These are phyloP conservation scores for Spilogale gracilis DNA, from an alignment of 2,113 vertebrate genomes.

Conservation along the genomic window DNA sequence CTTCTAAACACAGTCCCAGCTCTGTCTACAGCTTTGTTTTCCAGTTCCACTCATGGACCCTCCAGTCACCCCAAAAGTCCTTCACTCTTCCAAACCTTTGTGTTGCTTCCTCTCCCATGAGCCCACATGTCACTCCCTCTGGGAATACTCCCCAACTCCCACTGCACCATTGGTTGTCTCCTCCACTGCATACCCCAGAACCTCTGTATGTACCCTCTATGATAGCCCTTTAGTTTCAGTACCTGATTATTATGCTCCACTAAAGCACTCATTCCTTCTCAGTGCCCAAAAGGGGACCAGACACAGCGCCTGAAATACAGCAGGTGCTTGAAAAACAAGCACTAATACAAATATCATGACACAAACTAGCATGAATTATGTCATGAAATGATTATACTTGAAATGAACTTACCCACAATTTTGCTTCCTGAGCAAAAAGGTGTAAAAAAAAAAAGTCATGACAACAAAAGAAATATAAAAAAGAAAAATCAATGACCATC, in stretches of 20 bases:
- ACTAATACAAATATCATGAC: neutral
- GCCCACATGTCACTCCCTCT: no score
- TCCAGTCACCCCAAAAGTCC: neutral
- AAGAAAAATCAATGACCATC: neutral
- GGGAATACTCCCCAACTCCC: neutral
- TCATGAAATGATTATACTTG: neutral
- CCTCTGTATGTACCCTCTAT: neutral
- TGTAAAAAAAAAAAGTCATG: neutral
- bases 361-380: neutral
- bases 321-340: neutral
- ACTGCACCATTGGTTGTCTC: neutral
- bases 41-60: neutral
- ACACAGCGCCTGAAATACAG: neutral
- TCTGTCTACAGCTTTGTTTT: neutral
- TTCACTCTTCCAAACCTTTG: neutral
- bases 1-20: neutral
- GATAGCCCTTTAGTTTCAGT: neutral
- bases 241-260: neutral
- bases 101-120: neutral
- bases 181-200: neutral
- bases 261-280: neutral
- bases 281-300: neutral
- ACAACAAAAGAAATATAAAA: neutral
- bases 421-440: neutral
- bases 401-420: neutral